Percentiles rank a stretch among this genome's conserved stretches.
These are phyloP conservation scores for Marisa cornuarietis DNA, from an alignment of 1,140 invertebrate species.

Conservation along the genomic window DNA sequence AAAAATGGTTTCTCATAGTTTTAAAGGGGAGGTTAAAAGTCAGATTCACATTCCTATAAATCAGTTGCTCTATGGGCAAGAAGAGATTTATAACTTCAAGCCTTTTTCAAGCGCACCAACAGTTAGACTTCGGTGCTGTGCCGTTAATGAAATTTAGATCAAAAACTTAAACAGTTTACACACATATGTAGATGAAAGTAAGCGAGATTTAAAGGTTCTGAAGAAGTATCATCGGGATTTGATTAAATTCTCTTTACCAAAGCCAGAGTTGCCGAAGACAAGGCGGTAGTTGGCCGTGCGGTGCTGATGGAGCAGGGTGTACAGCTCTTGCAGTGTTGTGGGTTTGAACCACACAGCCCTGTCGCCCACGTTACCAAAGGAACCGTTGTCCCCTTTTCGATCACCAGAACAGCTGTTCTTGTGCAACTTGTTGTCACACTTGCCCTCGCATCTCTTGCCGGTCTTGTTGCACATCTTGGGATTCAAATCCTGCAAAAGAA, in stretches of 20 bases:
- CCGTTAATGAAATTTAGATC: background rate
- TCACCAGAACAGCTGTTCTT: background rate
- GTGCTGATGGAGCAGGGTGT: conserved; percentile 37
- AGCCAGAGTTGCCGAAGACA: conserved; percentile 48
- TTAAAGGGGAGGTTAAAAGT: no score
- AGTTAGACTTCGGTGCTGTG: background rate
- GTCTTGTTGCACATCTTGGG: conserved; percentile 48
- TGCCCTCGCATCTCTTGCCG: conserved; percentile 39
- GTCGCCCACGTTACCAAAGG: conserved; percentile 38
- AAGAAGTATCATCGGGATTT: background rate
- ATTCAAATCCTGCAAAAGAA: conserved; percentile 41
- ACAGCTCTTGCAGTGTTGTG: conserved; percentile 39
- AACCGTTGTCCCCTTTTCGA: background rate
- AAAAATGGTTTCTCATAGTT: no score
- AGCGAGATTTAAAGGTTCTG: background rate
- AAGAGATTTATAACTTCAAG: no score
- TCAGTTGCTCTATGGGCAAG: no score
- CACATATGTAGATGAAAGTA: background rate
- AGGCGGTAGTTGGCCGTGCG: conserved; percentile 40
- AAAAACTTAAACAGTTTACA: background rate
- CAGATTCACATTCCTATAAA: no score
- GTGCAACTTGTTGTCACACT: background rate
- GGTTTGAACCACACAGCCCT: conserved; percentile 49
- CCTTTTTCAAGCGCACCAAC: no score
- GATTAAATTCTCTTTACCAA: conserved; percentile 27